A percentile compares a stretch with the other conserved stretches of the same genome.
Evolutionary conservation across 2,113 vertebrate genomes (phyloP).

Genomic region (Cercopithecus mona): DNA sequence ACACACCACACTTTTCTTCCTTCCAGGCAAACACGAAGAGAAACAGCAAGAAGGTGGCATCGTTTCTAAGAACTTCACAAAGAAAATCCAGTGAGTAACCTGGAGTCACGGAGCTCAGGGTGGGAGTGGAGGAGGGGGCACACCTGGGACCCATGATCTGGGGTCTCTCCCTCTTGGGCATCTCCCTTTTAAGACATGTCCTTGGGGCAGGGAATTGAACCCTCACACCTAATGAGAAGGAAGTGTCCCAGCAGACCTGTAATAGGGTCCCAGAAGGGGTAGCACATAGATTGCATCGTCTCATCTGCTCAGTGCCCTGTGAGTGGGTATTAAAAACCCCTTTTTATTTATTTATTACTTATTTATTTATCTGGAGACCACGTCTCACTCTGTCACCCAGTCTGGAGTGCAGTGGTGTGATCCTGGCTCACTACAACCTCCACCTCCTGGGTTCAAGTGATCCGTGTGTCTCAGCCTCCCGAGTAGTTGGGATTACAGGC

Average conservation of each 20-base stretch:
- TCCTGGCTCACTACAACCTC: too few relatives aligned
- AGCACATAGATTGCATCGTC: fast-evolving
- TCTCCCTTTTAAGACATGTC: neutral
- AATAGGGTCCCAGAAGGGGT: neutral
- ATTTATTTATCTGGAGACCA: too few relatives aligned
- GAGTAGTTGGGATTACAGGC: too few relatives aligned
- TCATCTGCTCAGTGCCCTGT: neutral
- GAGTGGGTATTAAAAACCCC: neutral
- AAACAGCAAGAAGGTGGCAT: constrained; percentile 97
- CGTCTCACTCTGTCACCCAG: too few relatives aligned
- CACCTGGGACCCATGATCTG: neutral
- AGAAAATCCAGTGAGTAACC: constrained; percentile 98
- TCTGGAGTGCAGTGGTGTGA: too few relatives aligned
- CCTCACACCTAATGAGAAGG: neutral
- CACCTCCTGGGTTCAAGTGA: too few relatives aligned
- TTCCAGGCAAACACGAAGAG: constrained; percentile 95
- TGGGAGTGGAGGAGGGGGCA: fast-evolving
- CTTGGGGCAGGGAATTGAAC: neutral
- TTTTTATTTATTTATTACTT: too few relatives aligned
- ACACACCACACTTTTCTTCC: constrained; percentile 48
- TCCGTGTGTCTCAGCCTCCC: too few relatives aligned
- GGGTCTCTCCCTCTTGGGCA: neutral
- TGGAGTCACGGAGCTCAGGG: fast-evolving
- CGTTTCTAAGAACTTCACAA: constrained; percentile 99
- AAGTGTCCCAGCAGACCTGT: neutral